phyloP scores from a whole-genome alignment of 1,140 invertebrate species.

The Eupristina koningsbergeri region DNA sequence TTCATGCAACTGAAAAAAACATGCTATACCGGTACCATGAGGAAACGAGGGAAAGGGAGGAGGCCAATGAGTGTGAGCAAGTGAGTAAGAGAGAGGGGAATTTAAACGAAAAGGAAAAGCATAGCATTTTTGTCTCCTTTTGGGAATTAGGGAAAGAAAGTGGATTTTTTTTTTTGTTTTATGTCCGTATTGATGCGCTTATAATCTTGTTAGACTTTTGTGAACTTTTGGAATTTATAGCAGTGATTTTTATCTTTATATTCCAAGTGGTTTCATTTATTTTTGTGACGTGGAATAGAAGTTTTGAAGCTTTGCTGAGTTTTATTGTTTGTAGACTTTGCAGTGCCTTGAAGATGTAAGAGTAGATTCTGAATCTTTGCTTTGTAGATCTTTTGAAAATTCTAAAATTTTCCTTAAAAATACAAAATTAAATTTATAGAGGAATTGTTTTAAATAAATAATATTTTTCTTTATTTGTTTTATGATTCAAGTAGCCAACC shows the following conservation, averaged over 20 bases:
- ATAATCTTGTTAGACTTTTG: conserved; percentile 37
- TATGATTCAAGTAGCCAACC: too few species aligned
- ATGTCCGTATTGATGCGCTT: not conserved
- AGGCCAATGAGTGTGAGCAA: too few species aligned
- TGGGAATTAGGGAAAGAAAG: conserved; percentile 34
- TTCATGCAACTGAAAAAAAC: conserved; percentile 14
- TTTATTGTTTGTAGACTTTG: conserved; percentile 2
- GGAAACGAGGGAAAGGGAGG: not conserved
- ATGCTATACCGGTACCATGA: not conserved
- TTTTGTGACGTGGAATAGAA: not conserved
- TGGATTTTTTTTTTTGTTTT: conserved; percentile 31
- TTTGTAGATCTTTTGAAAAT: not conserved
- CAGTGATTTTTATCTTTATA: not conserved
- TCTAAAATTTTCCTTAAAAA: not conserved
- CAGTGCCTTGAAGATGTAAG: not conserved
- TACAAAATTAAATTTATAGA: too few species aligned
- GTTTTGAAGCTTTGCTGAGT: not conserved
- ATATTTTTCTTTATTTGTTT: too few species aligned
- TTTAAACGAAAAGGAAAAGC: not conserved
- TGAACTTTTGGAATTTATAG: conserved; percentile 41
- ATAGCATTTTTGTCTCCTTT: not conserved
- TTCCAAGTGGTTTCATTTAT: conserved; percentile 5
- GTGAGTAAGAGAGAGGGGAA: too few species aligned
- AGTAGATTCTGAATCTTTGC: not conserved
- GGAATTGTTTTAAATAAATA: too few species aligned